Base-by-base conservation (phyloP, 2,888 invertebrate species). In the Melieria crassipennis region DNA sequence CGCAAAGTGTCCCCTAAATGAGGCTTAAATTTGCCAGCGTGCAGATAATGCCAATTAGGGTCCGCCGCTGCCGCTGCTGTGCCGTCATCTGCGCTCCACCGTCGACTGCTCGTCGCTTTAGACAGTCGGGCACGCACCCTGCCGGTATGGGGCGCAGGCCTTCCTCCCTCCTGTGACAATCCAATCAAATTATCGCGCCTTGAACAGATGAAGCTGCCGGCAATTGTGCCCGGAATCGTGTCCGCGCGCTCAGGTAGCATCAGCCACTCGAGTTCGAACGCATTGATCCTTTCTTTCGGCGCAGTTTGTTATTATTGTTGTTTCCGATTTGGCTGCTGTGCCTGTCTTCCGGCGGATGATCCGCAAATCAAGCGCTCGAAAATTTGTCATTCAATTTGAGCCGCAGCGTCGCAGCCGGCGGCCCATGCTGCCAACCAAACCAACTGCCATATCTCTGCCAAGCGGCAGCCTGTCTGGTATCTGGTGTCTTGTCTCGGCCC, bases 1-100 rank as follows among this genome's bases (percentile, higher is more conserved):
- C 86, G 85, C 86, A 86, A 86, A 85, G 83, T 86, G 85, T 81
- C 81, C 84, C 86, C 84, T 83, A 86, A 86, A 86, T 86, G 85
- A 86, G 86, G 81, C 85, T 86, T 86, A 86, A 86, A 85, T 85
- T 85, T 81, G 80, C 75, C 77, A 67, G 78, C 77, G 65, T 68
- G 62, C 64, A 79, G 83, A 84, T 84, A 83, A 83, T 85, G 84
- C 83, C 85, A 85, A 85, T 85, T 85, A 85, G 83, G 82, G 81
- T 76, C 77, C 16, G 45, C 46, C 46, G 3, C 13, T 7, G 47
- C 7, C 61, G 6, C 30, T 7, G 7, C 13, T 11, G 30, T 46
- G n/a, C 16, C 48, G 7, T 4, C 48, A 42, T 55, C 5, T 45
- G 42, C 46, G 46, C 55, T 48, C 47, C 71, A 74, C 63, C 65